Base-by-base conservation (phyloP, 2,113 vertebrate genomes). In the Scatophagus argus region DNA sequence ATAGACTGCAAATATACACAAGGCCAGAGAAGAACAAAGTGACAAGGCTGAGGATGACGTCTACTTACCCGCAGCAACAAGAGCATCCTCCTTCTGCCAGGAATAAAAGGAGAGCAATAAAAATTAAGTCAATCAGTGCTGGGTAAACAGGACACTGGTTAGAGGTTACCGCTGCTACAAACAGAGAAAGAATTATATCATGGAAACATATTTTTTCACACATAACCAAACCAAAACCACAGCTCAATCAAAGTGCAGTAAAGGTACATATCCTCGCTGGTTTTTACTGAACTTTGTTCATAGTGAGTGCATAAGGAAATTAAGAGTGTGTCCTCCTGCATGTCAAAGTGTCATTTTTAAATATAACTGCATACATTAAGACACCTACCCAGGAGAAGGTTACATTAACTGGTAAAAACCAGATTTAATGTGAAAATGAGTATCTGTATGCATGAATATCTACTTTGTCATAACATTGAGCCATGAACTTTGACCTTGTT, bases 81-180 rank as follows among this genome's bases (percentile, higher is more conserved):
- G 52, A 69, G 17, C 34, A 52, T 93, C 86, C 91, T 94, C 94
- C 87, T 91, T 95, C 95, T 95, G 94, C 86, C 92, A 85, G 89
- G 82, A 83, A 87, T 77, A 60, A 90, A 91, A 88, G 82, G 78
- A 94, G 82, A 93, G 87, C 87, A 91, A 84, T 75, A 89, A 74
- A 91, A 90, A 74, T 85, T 47, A 83, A 92, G 79, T 91, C 82
- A 93, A 78, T 83, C 64, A 79, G 56, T 76, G 67, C 55, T 81
- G 31, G 34, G 39, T 63, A 62, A 82, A 78, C 68, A 77, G 34
- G 71, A 83, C 29, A 79, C 43, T 64, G 38, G 58, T 60, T 67
- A 39, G 31, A 63, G 66, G 51, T 71, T 60, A 77, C 25, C 47
- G 66, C 65, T 54, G 34, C 69, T 82, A 81, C 55, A 88, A 88